Base-by-base conservation (phyloP, 1,140 invertebrate species). In the Antheraea pernyi region DNA sequence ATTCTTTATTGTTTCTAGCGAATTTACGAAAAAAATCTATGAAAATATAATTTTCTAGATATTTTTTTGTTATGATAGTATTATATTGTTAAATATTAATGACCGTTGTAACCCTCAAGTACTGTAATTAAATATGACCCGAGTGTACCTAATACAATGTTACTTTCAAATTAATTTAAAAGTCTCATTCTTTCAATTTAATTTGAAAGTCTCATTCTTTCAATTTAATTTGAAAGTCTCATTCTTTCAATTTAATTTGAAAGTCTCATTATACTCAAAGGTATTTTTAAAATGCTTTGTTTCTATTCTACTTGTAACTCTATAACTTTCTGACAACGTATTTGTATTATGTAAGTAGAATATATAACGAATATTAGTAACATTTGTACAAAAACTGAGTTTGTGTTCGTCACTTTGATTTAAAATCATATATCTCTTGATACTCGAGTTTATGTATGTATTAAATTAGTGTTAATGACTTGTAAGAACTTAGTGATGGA, bases 151-250 rank as follows among this genome's bases (percentile, higher is more conserved):
- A 19, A 16, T 8, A 18, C 7, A 18, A 30, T 30, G 58, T 18
- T 61, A 61, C 30, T 22, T 61, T 61, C 19, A 61, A 59, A 59
- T 59, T 59, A 59, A 19, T 59, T 59, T 19, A 59, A 42, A 42
- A 42, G 39, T 42, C 39, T n/a, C n/a, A n/a, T 48, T 48, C 46
- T 48, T 7, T 11, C 7, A 11, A 48, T 48, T 13, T 48, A 13
- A 48, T 48, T 48, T 48, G 11, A 48, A 48, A 48, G 46, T 48
- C 46, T n/a, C n/a, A n/a, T 48, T 48, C 46, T 48, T 7, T 11
- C 7, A 11, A 48, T 48, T 13, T 48, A 13, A 48, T 48, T 48
- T 48, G 11, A 48, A 48, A 48, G 46, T 48, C 46, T 9, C 13
- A 53, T n/a, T 53, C 13, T 53, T 53, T n/a, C 13, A 53, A 16